Base-by-base conservation (phyloP, 2,888 invertebrate species). In the Eristalis intricaria region DNA sequence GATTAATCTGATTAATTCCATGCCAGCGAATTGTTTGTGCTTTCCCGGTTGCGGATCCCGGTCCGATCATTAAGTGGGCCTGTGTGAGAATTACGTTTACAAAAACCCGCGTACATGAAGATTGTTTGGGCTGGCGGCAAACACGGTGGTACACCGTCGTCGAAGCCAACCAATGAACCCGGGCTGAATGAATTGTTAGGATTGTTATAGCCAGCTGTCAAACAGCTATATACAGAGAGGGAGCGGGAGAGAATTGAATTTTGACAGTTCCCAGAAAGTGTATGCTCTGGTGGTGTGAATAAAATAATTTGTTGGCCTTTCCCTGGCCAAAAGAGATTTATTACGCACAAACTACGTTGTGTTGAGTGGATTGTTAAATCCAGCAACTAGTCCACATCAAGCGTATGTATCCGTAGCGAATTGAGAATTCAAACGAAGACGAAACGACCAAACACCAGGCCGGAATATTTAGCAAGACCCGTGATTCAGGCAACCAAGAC, bases 311-410 rank as follows among this genome's bases (percentile, higher is more conserved):
- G 32, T 4, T 65, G 13, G 5, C 23, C 58, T 60, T 76, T 80
- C n/a, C 50, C 56, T 83, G 71, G 71, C 66, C 58, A 81, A 74
- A 32, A 75, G 35, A 26, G 76, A 15, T 15, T 65, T 68, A 79
- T 70, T 84, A 83, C 75, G 73, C 60, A 83, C 60, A 87, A 83
- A 83, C 50, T 71, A 56, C 26, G 63, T 83, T 66, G n/a, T 64
- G 19, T 60, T 63, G 22, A 22, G 50, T 40, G 29, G 11, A n/a
- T 1, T 63, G 26, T 15, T 38, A 15, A 2, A 66, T 13, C n/a
- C n/a, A 63, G 29, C 22, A 22, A 10, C 38, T 15, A 43, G 23
- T 8, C 15, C 2, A 7, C 56, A 23, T 63, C 58, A 1, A 10
- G n/a, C 15, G 22, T 56, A 63, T 22, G 38, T 70, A 58, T 50